Base-by-base conservation (phyloP, 1,140 invertebrate species). In the Cepaea nemoralis region DNA sequence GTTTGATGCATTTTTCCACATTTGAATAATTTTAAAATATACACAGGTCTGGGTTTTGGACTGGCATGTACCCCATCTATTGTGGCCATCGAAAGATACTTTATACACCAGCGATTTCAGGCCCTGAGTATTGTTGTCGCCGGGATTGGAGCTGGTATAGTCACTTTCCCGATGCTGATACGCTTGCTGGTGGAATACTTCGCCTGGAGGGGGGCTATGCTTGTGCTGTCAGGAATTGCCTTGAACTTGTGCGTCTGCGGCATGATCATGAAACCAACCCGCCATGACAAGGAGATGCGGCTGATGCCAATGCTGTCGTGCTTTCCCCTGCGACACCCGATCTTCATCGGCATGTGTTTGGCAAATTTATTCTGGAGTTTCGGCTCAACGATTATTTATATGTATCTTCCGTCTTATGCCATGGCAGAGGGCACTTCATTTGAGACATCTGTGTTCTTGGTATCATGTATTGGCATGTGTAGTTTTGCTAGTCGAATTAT, bases 171-270 rank as follows among this genome's bases (percentile, higher is more conserved):
- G 12, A 82, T 88, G 35, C 70, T 87, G 8, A 88, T 90, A 40
- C 82, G 85, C 33, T 81, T 85, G 63, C 82, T 90, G 14, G 79
- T 90, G 39, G 85, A 88, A 22, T 78, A 84, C n/a, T 87, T 87
- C 71, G 95, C 95, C 0, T 98, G 97, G 96, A 92, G 96, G 67
- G 96, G 96, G n/a, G 95, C 96, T 1, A 95, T 95, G 0, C 90
- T 97, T 0, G 95, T 97, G 67, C 90, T 97, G 8, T 94, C 96
- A 0, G 96, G 96, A 14, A 91, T 96, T 12, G 96, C 97, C 86
- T 92, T 98, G 2, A 97, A 97, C 90, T 94, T 98, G 86, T 94
- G 95, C 37, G 95, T 97, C 0, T 98, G 96, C 90, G 97, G 96
- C 0, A 93, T 94, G n/a, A 16, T 88, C 10, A 89, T 90, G 88